phyloP scores from a whole-genome alignment of 2,888 invertebrate genomes.

The Ischnus inquisitorius region DNA sequence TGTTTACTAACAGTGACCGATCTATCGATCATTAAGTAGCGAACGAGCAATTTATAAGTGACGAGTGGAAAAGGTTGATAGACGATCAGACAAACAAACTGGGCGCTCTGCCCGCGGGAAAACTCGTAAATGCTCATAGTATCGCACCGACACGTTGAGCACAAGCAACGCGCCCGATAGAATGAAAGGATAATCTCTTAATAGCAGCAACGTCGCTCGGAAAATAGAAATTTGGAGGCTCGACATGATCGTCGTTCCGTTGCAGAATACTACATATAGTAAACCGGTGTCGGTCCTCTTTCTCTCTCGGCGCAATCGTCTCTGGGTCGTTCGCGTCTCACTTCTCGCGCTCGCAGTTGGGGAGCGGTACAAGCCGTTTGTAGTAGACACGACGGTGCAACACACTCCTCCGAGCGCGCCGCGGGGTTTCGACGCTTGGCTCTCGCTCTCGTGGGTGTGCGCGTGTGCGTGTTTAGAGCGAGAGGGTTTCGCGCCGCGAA shows the following conservation, averaged over 20 bases:
- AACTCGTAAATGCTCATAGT: not conserved
- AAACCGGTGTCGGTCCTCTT: slow-evolving; percentile 51
- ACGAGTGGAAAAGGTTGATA: not conserved
- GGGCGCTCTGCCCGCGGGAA: not conserved
- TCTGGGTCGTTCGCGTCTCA: slow-evolving; percentile 22
- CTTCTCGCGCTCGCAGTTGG: slow-evolving; percentile 9
- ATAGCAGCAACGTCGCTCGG: slow-evolving; percentile 3
- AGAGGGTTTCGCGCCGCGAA: slow-evolving; percentile 29
- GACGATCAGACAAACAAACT: not conserved
- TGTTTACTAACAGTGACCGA: too few species aligned
- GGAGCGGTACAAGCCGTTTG: slow-evolving; percentile 15
- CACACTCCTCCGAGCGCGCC: not conserved
- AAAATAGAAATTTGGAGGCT: slow-evolving; percentile 67
- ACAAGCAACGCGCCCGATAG: not conserved
- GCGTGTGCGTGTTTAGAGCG: not conserved
- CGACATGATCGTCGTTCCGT: slow-evolving; percentile 45
- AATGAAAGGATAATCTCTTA: slow-evolving; percentile 49
- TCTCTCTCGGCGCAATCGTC: not conserved
- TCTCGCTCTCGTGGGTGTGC: not conserved
- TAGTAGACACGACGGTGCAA: slow-evolving; percentile 6
- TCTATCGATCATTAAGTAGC: too few species aligned
- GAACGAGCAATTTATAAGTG: not conserved
- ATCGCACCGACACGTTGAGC: not conserved
- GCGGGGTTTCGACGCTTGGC: not conserved
- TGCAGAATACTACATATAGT: slow-evolving; percentile 58